Evolutionary conservation across 2,888 invertebrate species (phyloP), one percentile per base, ranked within the genome.

Genomic region (Mythimna albipuncta): DNA sequence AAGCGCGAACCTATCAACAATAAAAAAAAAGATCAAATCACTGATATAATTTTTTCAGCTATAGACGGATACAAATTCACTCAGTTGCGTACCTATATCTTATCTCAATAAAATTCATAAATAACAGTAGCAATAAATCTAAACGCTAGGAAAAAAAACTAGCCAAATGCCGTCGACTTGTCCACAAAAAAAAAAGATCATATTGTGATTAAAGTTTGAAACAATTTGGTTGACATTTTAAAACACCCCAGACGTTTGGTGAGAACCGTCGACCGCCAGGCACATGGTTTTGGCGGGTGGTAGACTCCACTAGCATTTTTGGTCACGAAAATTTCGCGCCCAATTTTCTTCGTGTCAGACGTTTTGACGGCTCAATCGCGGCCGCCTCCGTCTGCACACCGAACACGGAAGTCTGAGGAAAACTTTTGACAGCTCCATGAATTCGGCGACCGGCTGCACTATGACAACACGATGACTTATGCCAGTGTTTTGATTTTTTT

Each of bases 241-340:
- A 89, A 91, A 88, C 76, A 78, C 84, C 68, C 82, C 69, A 81
- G 89, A 91, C 87, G 72, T 84, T 82, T 83, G 89, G 93, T 95
- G 96, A 94, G 95, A 95, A 95, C 85, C 84, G 83, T 73, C 86
- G 83, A 88, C 92, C 91, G 85, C 89, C 84, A 83, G 88, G 80
- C 96, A 93, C 91, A 92, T 94, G 96, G 89, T 88, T 91, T 88
- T 94, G 93, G 91, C 95, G 90, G 92, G 91, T 89, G 93, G 89
- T 91, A 87, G 86, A 79, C 79, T 79, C 82, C 85, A 67, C 83
- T 64, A 88, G 75, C 84, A 87, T 92, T 93, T 93, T 92, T 89
- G 89, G 92, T 94, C 93, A 94, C 93, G 93, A 91, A 92, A 91
- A 91, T 93, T 93, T 95, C 91, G 91, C 93, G 94, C 92, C 94